Conservation (phyloP, 2,113 vertebrate genomes). For the Charina bottae region DNA sequence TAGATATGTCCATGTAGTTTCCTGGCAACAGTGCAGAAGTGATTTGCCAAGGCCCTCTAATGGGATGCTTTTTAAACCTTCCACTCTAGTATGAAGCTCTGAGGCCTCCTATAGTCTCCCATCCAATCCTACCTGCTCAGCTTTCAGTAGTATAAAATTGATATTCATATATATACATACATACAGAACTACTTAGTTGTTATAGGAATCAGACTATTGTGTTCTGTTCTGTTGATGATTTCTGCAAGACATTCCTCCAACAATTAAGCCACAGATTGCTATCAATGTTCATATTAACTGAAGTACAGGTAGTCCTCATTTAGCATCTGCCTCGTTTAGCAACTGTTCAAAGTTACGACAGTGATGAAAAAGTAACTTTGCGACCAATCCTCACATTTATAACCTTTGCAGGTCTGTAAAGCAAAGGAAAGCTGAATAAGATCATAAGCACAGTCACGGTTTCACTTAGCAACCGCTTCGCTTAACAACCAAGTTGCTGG, state of each 20-base stretch:
- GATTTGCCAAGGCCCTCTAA: background rate
- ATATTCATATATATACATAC: background rate
- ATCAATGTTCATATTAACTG: conserved; percentile 22
- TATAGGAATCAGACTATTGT: background rate
- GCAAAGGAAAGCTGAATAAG: background rate
- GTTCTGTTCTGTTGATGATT: background rate
- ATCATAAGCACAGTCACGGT: background rate
- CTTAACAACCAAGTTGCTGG: background rate
- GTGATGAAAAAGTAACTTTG: background rate
- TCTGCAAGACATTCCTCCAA: background rate
- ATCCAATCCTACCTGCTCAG: background rate
- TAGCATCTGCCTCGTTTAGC: background rate
- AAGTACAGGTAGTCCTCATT: background rate
- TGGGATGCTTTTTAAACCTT: background rate
- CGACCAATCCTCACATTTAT: background rate
- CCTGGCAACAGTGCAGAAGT: background rate
- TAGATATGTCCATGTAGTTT: background rate
- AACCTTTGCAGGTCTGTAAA: background rate
- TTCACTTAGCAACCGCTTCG: background rate
- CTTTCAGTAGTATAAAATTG: background rate
- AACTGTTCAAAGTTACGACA: background rate
- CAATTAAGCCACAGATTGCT: background rate
- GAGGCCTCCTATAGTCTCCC: background rate
- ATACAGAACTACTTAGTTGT: background rate
- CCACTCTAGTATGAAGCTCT: background rate